Percentiles rank a stretch among this genome's conserved stretches.
phyloP scores from a whole-genome alignment of 2,888 invertebrate genomes.

The Digitonthophagus gazella region DNA sequence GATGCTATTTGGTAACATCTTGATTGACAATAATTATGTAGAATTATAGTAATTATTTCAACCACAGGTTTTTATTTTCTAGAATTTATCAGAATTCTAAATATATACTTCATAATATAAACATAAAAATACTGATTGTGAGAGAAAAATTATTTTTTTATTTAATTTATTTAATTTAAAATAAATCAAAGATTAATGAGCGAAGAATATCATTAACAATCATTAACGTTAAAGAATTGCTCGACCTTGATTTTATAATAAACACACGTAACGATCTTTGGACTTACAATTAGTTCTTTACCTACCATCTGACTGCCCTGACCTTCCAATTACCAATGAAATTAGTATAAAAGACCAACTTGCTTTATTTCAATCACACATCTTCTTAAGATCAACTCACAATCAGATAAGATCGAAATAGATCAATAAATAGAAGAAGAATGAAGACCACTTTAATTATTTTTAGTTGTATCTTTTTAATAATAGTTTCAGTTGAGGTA shows the following conservation, averaged over 20 bases:
- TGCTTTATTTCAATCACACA: background rate
- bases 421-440: too few relatives aligned
- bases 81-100: too few relatives aligned
- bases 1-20: too few relatives aligned
- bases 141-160: too few relatives aligned
- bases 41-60: background rate
- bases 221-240: background rate
- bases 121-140: too few relatives aligned
- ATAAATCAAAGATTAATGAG: too few relatives aligned
- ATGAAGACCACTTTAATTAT: background rate
- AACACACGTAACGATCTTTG: background rate
- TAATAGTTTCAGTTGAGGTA: background rate
- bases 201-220: background rate
- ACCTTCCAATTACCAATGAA: background rate
- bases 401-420: too few relatives aligned
- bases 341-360: background rate
- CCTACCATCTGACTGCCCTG: background rate
- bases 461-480: background rate
- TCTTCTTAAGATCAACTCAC: background rate
- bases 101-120: too few relatives aligned
- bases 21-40: background rate
- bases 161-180: too few relatives aligned
- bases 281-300: background rate
- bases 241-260: background rate
- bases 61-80: background rate